Percentiles rank a stretch among this genome's conserved stretches.
phyloP scores from a whole-genome alignment of 2,797 vertebrate species.

The Enteromius radiatus region DNA sequence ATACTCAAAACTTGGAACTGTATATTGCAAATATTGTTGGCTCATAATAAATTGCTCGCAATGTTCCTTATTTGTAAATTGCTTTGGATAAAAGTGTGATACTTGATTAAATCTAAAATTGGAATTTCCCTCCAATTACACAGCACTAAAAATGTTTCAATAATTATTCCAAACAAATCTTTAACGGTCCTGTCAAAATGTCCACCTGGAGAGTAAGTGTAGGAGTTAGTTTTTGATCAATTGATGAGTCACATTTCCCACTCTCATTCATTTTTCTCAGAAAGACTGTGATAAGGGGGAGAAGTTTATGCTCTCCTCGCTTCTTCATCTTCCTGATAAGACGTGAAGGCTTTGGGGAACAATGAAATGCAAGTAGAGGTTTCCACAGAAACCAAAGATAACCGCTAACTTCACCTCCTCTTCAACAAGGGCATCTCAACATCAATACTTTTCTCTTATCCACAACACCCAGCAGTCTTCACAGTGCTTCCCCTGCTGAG shows the following conservation, averaged over 20 bases:
- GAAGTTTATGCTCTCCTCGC: conserved; percentile 43
- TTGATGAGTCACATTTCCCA: conserved; percentile 9
- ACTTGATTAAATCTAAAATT: background rate
- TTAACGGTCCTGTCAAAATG: background rate
- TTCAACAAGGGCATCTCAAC: conserved; percentile 53
- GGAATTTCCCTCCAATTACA: background rate
- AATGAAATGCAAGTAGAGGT: conserved; percentile 54
- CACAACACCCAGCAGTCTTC: conserved; percentile 40
- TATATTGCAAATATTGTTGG: background rate
- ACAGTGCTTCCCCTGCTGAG: conserved; percentile 25
- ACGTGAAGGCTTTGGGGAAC: conserved; percentile 43
- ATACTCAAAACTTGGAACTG: background rate
- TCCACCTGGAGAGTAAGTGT: background rate
- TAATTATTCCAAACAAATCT: background rate
- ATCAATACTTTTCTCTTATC: conserved; percentile 54
- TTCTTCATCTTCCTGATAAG: conserved; percentile 48
- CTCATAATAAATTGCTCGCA: conserved; percentile 2
- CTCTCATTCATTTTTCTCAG: conserved; percentile 10
- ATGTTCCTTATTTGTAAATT: background rate
- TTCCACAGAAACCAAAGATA: conserved; percentile 58
- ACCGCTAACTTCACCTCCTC: conserved; percentile 52
- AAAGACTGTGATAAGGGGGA: conserved; percentile 45
- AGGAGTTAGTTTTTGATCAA: conserved; percentile 3
- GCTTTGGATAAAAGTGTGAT: background rate
- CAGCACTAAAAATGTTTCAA: background rate